These are phyloP conservation scores for Chromoteleia sp. DNA, from an alignment of 2,888 invertebrate genomes.

Conservation along the genomic window DNA sequence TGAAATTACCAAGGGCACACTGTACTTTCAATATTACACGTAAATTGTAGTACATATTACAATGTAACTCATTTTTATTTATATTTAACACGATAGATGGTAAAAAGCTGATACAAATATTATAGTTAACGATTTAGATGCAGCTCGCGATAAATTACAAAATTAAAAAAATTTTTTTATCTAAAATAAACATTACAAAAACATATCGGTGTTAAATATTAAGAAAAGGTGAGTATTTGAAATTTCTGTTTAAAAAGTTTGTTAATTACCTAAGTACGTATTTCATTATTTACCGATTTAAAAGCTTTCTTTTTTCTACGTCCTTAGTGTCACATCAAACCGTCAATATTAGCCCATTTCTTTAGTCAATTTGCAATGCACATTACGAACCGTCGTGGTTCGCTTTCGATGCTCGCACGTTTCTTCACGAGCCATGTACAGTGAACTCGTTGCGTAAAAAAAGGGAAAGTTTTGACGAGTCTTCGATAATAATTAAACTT, in stretches of 20 bases:
- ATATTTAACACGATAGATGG: background rate
- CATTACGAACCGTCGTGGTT: constrained; percentile 1
- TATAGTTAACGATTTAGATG: too few relatives aligned
- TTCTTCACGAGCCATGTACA: background rate
- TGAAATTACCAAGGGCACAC: background rate
- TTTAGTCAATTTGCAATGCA: background rate
- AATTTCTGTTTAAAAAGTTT: too few relatives aligned
- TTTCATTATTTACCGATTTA: too few relatives aligned
- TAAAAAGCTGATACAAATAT: background rate
- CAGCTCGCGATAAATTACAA: too few relatives aligned
- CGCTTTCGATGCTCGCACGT: constrained; percentile 6
- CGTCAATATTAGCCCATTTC: background rate
- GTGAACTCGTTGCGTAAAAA: constrained; percentile 18
- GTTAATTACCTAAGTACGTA: too few relatives aligned
- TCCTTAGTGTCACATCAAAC: background rate
- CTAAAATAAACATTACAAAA: too few relatives aligned
- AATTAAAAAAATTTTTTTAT: too few relatives aligned
- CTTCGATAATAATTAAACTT: constrained; percentile 22
- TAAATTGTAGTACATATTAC: background rate
- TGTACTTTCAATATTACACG: background rate
- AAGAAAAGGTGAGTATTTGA: too few relatives aligned
- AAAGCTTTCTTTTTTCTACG: background rate
- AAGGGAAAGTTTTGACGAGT: constrained; percentile 12
- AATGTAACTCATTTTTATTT: background rate
- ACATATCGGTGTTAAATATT: too few relatives aligned